These are phyloP conservation scores for Acanthopleura granulata DNA, from an alignment of 2,888 invertebrate species.

Conservation along the genomic window DNA sequence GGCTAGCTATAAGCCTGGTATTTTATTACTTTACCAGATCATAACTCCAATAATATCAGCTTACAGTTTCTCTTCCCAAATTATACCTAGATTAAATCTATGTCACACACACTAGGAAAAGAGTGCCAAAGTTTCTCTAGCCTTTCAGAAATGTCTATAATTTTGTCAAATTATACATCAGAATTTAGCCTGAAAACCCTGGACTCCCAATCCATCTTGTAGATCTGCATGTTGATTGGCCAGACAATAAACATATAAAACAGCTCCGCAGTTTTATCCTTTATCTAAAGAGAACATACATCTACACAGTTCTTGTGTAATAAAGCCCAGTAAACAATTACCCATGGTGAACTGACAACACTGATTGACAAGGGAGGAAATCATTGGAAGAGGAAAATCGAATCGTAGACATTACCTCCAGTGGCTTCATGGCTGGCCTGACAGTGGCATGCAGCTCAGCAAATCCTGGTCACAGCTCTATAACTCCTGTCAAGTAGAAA, in stretches of 20 bases:
- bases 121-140: background rate
- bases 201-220: background rate
- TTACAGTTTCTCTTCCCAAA: background rate
- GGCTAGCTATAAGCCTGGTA: background rate
- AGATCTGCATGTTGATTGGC: background rate
- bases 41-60: background rate
- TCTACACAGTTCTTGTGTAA: background rate
- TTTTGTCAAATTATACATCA: background rate
- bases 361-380: background rate
- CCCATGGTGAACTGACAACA: background rate
- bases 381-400: conserved; percentile 7
- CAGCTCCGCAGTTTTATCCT: background rate
- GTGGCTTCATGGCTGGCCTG: conserved; percentile 37
- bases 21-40: background rate
- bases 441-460: conserved; percentile 28
- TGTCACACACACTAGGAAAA: background rate
- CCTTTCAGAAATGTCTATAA: background rate
- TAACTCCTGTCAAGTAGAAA: conserved; percentile 11
- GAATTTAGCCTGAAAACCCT: background rate
- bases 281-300: background rate
- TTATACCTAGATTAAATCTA: conserved; percentile 10
- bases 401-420: conserved; percentile 33
- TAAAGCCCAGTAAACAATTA: conserved; percentile 5
- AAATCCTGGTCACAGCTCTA: conserved; percentile 18
- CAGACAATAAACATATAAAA: background rate